These are phyloP conservation scores for Eupithecia subumbrata DNA, from an alignment of 2,888 invertebrate genomes.

Conservation along the genomic window DNA sequence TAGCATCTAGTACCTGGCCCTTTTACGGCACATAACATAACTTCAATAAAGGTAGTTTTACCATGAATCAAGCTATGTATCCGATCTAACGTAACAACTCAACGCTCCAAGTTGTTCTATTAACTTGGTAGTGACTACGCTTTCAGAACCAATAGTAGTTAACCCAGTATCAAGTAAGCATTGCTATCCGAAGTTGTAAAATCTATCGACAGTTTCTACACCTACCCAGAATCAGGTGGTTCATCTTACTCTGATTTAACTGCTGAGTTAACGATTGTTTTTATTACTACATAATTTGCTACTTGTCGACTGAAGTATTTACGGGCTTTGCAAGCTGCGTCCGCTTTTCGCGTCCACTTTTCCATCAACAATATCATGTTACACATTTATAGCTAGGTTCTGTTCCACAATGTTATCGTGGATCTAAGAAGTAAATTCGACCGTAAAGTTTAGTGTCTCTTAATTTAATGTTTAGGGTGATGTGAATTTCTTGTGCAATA, in stretches of 20 bases:
- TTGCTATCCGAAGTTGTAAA: constrained; percentile 16
- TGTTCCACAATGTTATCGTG: not conserved
- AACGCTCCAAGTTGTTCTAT: not conserved
- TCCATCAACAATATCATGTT: constrained; percentile 9
- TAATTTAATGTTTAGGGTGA: not conserved
- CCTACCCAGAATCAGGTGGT: constrained; percentile 11
- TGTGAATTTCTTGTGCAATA: not conserved
- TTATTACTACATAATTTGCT: constrained; percentile 20
- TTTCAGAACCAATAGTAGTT: constrained; percentile 15
- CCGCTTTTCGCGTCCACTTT: constrained; percentile 9
- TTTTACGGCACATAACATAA: not conserved
- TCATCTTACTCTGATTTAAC: constrained; percentile 18
- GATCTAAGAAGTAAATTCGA: not conserved
- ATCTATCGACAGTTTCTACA: constrained; percentile 5
- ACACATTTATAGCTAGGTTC: not conserved
- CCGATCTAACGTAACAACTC: not conserved
- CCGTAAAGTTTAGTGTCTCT: not conserved
- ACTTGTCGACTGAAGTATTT: constrained; percentile 12
- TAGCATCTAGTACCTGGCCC: not conserved
- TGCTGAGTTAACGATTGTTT: constrained; percentile 20
- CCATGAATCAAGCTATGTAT: not conserved
- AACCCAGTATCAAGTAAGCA: not conserved
- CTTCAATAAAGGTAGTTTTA: not conserved
- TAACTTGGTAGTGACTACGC: constrained; percentile 1
- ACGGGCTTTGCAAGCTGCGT: not conserved